These are phyloP conservation scores for Seriola quinqueradiata DNA, from an alignment of 2,113 vertebrate species.

Conservation along the genomic window DNA sequence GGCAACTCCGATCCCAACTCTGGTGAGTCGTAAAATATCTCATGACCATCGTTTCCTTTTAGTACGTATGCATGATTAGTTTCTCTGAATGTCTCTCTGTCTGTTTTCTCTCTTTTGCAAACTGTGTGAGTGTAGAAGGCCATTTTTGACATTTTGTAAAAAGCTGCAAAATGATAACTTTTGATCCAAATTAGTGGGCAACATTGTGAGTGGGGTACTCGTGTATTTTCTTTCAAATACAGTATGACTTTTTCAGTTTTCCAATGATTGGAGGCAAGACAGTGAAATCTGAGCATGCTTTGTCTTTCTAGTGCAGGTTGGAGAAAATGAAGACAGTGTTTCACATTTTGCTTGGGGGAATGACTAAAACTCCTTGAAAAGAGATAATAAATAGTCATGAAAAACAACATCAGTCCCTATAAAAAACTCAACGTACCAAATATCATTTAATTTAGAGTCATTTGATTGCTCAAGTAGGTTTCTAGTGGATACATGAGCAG, in stretches of 20 bases:
- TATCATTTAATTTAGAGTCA: constrained; percentile 74
- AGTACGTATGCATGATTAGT: background rate
- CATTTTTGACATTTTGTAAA: background rate
- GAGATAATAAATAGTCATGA: constrained; percentile 51
- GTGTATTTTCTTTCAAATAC: background rate
- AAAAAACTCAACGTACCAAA: constrained; percentile 62
- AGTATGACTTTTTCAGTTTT: constrained; percentile 2
- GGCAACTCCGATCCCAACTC: constrained; percentile 99
- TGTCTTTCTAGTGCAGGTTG: constrained; percentile 12
- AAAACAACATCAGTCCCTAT: constrained; percentile 63
- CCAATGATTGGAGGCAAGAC: background rate
- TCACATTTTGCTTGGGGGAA: constrained; percentile 29
- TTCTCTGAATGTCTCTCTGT: background rate
- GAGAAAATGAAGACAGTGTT: constrained; percentile 23
- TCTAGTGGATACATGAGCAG: constrained; percentile 75
- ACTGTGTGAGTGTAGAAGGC: constrained; percentile 16
- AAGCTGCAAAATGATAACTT: constrained; percentile 19
- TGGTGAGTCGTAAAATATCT: constrained; percentile 86
- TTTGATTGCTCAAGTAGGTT: constrained; percentile 77
- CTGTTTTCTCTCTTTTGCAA: constrained; percentile 14
- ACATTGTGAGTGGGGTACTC: background rate
- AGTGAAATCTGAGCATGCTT: constrained; percentile 1
- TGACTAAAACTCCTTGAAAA: constrained; percentile 45
- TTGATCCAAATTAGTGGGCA: constrained; percentile 1
- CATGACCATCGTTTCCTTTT: background rate